Evolutionary conservation across 2,888 invertebrate genomes (phyloP).

Genomic region (Campoplex capitator): DNA sequence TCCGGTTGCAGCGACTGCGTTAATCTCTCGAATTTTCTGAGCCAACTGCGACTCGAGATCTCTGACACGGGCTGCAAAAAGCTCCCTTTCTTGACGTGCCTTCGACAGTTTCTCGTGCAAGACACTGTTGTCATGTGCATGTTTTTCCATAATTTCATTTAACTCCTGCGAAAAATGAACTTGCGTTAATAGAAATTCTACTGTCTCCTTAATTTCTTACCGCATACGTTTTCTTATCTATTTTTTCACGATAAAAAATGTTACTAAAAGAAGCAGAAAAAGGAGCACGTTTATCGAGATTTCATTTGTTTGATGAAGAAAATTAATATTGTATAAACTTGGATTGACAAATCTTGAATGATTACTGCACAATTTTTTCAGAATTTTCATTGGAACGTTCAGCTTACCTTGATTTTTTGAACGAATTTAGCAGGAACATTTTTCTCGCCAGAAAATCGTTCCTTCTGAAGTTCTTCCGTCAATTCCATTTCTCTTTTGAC

Average conservation of each 20-base stretch:
- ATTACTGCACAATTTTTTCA: background rate
- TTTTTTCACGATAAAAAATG: background rate
- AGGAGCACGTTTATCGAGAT: too few relatives aligned
- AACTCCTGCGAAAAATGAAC: constrained; percentile 71
- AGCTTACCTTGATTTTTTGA: constrained; percentile 82
- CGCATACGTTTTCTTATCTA: background rate
- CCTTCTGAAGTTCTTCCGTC: constrained; percentile 72
- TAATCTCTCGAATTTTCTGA: constrained; percentile 64
- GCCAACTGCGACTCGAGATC: constrained; percentile 74
- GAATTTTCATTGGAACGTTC: background rate
- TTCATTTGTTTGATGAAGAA: too few relatives aligned
- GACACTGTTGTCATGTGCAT: constrained; percentile 74
- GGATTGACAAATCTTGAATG: background rate
- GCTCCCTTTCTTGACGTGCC: constrained; percentile 77
- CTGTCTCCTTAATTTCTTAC: background rate
- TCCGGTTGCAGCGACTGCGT: background rate
- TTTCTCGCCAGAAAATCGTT: constrained; percentile 82
- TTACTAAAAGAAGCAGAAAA: too few relatives aligned
- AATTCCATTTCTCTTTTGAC: constrained; percentile 74
- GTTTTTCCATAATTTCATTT: constrained; percentile 73
- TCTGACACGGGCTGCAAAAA: constrained; percentile 72
- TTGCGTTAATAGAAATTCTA: background rate
- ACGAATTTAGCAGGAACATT: constrained; percentile 79
- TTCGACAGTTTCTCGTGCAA: constrained; percentile 77
- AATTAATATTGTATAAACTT: background rate